Evolutionary conservation across 2,888 invertebrate genomes (phyloP), one percentile per base, ranked within the genome.

Genomic region (Neocrepidodera transversa): DNA sequence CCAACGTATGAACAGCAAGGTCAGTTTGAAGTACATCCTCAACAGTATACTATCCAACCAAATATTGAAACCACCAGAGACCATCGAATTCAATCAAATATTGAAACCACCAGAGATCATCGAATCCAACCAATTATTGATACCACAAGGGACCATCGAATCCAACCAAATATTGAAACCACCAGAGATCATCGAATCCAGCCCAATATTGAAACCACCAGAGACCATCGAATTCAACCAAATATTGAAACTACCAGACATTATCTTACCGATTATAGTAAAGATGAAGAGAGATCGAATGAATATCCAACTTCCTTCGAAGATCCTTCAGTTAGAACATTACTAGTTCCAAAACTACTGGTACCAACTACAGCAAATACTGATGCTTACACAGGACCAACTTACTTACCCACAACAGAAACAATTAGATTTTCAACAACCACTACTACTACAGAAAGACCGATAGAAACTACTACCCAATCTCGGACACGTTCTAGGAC

Each of bases 401-500:
- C 43, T 32, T 62, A 66, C 38, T 23, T 64, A 58, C 64, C 64
- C 18, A 55, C 65, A 1, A 60, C 66, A 47, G 64, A 65, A 17
- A 23, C 45, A 48, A 50, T 49, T 14, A 10, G 23, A 30, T 47
- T 56, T 7, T 76, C 71, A 62, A 79, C 64, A 80, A 77, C 71
- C 63, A 79, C 64, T 80, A 82, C 56, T 1, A 60, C 66, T 1
- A 65, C 63, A 6, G 61, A 50, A 50, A 63, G 42, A 36, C 63
- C 65, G n/a, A 59, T 60, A 1, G 62, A 63, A 32, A 80, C 79
- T 16, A 81, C 79, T 63, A 72, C 79, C 18, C 66, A 77, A 16
- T 62, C 76, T 8, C 72, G 78, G 40, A 60, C 48, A 7, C 66
- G 70, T 43, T 63, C 85, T 47, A 75, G 81, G 26, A 83, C 82